Base-by-base conservation (phyloP, 2,888 invertebrate genomes). In the Unio delphinus region DNA sequence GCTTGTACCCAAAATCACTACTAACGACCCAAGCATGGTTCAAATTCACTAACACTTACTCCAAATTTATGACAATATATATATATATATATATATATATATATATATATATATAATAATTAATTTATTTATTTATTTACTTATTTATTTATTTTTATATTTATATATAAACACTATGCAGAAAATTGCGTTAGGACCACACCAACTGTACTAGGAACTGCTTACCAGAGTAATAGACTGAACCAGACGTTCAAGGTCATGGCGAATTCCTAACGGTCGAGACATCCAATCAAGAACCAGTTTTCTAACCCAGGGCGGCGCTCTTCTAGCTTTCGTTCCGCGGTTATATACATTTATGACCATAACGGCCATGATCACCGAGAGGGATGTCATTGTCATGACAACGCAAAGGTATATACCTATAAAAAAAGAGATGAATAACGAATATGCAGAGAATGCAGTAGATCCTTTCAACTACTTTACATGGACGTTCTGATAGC, bases 381-480 rank as follows among this genome's bases (percentile, higher is more conserved):
- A 88, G 60, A 89, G 70, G 23, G 89, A 89, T 61, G 92, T 92
- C 88, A 92, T 91, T 65, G 91, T 91, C 92, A 92, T 92, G 57
- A 92, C 92, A 17, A 91, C 90, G 34, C 92, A 92, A 75, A 92
- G 86, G 85, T 92, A 92, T 64, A 92, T 91, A 60, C 92, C 92
- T 92, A 23, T 23, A 23, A 79, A 20, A 78, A 74, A 1, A 56
- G 54, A 67, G 45, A n/a, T 54, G 17, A 61, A 34, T 11, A 45
- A 59, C 15, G 17, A 26, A 1, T 34, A 11, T 45, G 45, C 8
- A 45, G 15, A 59, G 26, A 59, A 15, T 11, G n/a, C 4, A 17
- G 11, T 3, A 59, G 15, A 26, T 59, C 15, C 20, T 26, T 59
- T 59, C 20, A 59, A 15, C 2, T 59, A 18, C 11, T 15, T 26